These are phyloP conservation scores for Phataginus tetradactyla DNA, from an alignment of 2,797 vertebrate genomes.

Conservation along the genomic window DNA sequence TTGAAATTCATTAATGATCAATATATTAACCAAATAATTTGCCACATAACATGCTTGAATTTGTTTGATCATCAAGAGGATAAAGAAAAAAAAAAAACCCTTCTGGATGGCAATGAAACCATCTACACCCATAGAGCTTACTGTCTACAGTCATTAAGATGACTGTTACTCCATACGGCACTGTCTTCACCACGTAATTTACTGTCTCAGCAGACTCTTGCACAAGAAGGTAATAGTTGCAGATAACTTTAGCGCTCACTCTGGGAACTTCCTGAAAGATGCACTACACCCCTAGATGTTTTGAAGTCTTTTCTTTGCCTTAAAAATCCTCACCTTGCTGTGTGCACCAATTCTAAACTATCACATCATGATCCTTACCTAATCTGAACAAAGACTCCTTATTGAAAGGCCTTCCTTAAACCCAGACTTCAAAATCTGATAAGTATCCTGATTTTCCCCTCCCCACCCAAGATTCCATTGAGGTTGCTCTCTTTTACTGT, in stretches of 20 bases:
- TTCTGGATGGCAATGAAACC: not conserved
- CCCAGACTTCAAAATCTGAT: not conserved
- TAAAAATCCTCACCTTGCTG: not conserved
- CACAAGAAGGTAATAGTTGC: not conserved
- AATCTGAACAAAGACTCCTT: not conserved
- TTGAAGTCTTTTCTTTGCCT: not conserved
- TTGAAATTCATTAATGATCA: not conserved
- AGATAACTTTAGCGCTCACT: slow-evolving; percentile 15
- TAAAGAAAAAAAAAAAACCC: not conserved
- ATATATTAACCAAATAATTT: slow-evolving; percentile 6
- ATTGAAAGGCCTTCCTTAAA: not conserved
- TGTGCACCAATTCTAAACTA: not conserved
- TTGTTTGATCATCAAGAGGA: not conserved
- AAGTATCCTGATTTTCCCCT: not conserved
- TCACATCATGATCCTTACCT: not conserved
- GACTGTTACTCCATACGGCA: not conserved
- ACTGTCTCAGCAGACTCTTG: not conserved
- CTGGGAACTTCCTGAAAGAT: slow-evolving; percentile 10
- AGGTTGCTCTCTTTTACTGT: not conserved
- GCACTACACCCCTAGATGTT: not conserved
- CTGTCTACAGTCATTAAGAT: not conserved
- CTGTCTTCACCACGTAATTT: slow-evolving; percentile 22
- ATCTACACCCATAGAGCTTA: not conserved
- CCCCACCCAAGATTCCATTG: not conserved
- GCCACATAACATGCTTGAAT: not conserved